phyloP scores from a whole-genome alignment of 1,140 invertebrate species.

The Charaxes varanes region DNA sequence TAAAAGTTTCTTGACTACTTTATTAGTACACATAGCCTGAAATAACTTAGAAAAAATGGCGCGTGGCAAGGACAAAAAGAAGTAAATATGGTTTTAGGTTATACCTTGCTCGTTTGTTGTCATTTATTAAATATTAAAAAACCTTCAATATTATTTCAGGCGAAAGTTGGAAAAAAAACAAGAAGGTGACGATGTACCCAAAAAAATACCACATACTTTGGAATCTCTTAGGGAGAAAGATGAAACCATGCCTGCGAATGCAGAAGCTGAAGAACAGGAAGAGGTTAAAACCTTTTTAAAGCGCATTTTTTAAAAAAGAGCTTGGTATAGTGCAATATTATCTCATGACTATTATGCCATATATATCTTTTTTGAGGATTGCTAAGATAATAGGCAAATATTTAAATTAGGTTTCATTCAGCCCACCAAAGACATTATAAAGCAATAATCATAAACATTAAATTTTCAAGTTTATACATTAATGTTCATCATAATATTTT shows the following conservation, averaged over 20 bases:
- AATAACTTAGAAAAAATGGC: too few species aligned
- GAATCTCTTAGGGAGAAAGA: conserved; percentile 94
- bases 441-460: too few species aligned
- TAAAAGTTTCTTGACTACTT: too few species aligned
- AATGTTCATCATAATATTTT: too few species aligned
- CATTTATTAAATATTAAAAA: conserved; percentile 13
- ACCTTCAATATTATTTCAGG: conserved; percentile 31
- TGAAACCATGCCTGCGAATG: conserved; percentile 88
- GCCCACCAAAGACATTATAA: too few species aligned
- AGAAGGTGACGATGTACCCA: conserved; percentile 62
- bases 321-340: not conserved
- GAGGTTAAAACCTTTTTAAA: conserved; percentile 78
- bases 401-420: too few species aligned
- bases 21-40: too few species aligned
- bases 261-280: conserved; percentile 87
- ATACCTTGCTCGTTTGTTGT: conserved; percentile 27
- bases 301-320: not conserved
- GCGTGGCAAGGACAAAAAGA: conserved; percentile 65
- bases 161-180: conserved; percentile 66
- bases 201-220: conserved; percentile 87
- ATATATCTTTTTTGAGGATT: too few species aligned
- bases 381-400: too few species aligned
- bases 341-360: too few species aligned
- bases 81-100: conserved; percentile 43
- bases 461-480: too few species aligned